A percentile compares a stretch with the other conserved stretches of the same genome.
Conservation (phyloP, 1,140 invertebrate species). For the Babylonia areolata region DNA sequence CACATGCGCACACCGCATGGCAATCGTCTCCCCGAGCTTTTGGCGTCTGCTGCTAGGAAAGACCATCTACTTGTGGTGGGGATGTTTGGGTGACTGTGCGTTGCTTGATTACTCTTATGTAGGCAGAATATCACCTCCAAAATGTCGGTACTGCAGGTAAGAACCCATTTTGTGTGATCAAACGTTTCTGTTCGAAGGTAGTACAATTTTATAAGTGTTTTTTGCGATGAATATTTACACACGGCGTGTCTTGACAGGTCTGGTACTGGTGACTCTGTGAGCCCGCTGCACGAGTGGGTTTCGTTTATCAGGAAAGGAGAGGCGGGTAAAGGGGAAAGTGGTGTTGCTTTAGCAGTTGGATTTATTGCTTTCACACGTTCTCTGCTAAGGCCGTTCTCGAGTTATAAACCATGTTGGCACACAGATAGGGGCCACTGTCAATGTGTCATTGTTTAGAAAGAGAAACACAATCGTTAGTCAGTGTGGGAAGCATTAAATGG, state of each 20-base stretch:
- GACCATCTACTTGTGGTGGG: not conserved
- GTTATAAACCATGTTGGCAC: too few species aligned
- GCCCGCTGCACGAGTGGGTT: not conserved
- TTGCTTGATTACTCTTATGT: not conserved
- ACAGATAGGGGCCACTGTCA: too few species aligned
- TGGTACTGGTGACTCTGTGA: not conserved
- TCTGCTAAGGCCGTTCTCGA: not conserved
- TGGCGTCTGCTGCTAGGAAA: constrained; percentile 6
- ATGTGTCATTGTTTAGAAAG: too few species aligned
- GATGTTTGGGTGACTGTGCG: not conserved
- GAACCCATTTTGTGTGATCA: not conserved
- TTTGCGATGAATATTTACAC: not conserved
- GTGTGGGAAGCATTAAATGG: too few species aligned
- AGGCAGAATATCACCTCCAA: not conserved
- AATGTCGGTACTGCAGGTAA: not conserved
- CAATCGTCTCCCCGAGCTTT: not conserved
- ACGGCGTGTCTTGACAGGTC: constrained; percentile 1
- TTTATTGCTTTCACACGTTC: constrained; percentile 5
- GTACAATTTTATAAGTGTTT: not conserved
- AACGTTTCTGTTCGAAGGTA: not conserved
- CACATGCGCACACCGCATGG: constrained; percentile 5
- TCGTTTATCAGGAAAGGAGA: constrained; percentile 5
- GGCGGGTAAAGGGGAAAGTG: not conserved
- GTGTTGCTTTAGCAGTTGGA: not conserved
- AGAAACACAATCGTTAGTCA: too few species aligned